phyloP scores from a whole-genome alignment of 2,113 vertebrate genomes.

The Propithecus coquereli region DNA sequence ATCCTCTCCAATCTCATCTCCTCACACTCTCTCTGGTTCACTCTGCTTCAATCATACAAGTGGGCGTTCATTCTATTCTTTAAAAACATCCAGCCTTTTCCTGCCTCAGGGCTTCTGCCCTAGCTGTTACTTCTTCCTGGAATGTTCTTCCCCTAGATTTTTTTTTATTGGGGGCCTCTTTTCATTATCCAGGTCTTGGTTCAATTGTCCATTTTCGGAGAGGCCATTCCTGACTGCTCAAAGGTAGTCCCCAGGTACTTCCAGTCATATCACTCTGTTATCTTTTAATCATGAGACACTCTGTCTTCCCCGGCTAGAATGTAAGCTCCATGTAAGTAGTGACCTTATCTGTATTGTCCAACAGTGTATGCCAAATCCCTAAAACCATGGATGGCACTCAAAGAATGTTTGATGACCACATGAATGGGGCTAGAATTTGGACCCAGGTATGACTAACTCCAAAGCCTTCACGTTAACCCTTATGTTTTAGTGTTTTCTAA shows the following conservation, averaged over 20 bases:
- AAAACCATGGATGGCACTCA: not conserved
- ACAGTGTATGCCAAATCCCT: not conserved
- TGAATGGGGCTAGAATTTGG: not conserved
- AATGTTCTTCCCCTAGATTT: not conserved
- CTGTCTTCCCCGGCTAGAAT: not conserved
- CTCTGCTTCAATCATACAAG: not conserved
- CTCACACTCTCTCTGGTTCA: not conserved
- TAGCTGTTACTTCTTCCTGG: not conserved
- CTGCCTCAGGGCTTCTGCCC: not conserved
- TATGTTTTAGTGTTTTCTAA: not conserved
- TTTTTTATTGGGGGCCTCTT: not conserved
- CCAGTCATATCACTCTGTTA: not conserved
- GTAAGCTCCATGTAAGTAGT: not conserved
- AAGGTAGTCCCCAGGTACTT: not conserved
- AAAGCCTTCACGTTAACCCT: not conserved
- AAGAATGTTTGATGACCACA: not conserved
- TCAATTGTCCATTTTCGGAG: not conserved
- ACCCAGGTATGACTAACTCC: not conserved
- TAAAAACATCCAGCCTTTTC: not conserved
- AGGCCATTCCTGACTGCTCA: not conserved
- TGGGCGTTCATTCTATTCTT: not conserved
- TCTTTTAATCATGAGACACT: conserved; percentile 6
- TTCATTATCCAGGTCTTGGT: not conserved
- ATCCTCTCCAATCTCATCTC: not conserved
- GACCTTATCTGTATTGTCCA: not conserved